Percentiles rank a stretch among this genome's conserved stretches.
phyloP scores from a whole-genome alignment of 1,140 invertebrate species.

The Heliconius eleuchia region DNA sequence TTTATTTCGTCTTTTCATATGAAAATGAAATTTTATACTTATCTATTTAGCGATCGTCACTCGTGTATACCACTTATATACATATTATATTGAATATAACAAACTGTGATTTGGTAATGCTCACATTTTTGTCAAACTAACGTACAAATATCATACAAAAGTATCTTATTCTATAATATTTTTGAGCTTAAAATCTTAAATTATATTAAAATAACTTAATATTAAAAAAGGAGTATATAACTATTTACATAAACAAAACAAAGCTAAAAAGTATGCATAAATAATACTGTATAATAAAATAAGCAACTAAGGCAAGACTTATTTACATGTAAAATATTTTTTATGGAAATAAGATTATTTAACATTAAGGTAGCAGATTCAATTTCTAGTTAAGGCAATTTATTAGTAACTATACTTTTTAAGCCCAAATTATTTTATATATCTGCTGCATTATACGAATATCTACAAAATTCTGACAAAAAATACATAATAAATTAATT shows the following conservation, averaged over 20 bases:
- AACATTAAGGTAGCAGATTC: too few species aligned
- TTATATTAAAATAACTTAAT: background rate
- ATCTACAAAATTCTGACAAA: background rate
- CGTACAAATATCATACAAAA: slow-evolving; percentile 25
- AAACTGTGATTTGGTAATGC: slow-evolving; percentile 68
- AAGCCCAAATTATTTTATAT: background rate
- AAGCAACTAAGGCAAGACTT: slow-evolving; percentile 45
- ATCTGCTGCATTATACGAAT: background rate
- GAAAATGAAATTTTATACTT: background rate
- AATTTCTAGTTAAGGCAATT: background rate
- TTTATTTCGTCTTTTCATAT: too few species aligned
- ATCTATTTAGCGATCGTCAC: background rate
- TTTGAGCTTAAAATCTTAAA: slow-evolving; percentile 25
- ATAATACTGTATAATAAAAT: slow-evolving; percentile 52
- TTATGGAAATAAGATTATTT: background rate
- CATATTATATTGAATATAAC: slow-evolving; percentile 39
- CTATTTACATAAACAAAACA: slow-evolving; percentile 46
- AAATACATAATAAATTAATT: too few species aligned
- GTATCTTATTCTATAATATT: slow-evolving; percentile 20
- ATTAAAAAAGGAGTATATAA: background rate
- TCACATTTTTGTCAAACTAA: slow-evolving; percentile 46
- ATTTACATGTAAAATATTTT: background rate
- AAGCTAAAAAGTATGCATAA: slow-evolving; percentile 34
- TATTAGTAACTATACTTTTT: background rate
- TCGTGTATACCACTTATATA: background rate